These are phyloP conservation scores for Tricholaema leucomelas DNA, from an alignment of 2,113 vertebrate genomes.

Conservation along the genomic window DNA sequence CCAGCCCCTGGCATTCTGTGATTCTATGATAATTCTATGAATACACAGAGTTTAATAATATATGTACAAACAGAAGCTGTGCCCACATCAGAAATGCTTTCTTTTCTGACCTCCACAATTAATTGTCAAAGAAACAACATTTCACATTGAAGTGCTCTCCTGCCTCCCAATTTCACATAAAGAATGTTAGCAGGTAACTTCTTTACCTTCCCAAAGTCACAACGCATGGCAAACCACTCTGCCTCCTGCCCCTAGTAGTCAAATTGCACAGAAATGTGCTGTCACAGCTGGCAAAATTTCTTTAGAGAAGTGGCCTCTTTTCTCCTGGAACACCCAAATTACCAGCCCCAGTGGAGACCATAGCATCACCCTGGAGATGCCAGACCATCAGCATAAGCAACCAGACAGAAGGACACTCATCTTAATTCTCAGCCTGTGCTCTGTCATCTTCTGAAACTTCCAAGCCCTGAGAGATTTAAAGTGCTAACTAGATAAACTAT, in stretches of 20 bases:
- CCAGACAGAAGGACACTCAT: conserved; percentile 62
- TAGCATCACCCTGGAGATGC: conserved; percentile 39
- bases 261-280: conserved; percentile 50
- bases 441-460: conserved; percentile 67
- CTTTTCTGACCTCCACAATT: background rate
- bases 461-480: conserved; percentile 58
- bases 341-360: conserved; percentile 35
- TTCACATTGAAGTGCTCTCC: background rate
- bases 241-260: conserved; percentile 8
- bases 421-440: conserved; percentile 60
- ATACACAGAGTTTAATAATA: background rate
- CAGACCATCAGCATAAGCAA: conserved; percentile 56
- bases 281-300: conserved; percentile 52
- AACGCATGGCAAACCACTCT: background rate
- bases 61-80: background rate
- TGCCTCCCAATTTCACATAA: background rate
- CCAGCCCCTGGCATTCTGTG: no score
- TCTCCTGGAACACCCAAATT: conserved; percentile 66
- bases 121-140: background rate
- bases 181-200: conserved; percentile 23
- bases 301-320: conserved; percentile 63
- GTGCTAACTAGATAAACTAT: conserved; percentile 73
- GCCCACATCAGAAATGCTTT: background rate
- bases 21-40: no score
- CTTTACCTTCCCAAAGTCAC: conserved; percentile 55